A percentile compares a stretch with the other conserved stretches of the same genome.
phyloP scores from a whole-genome alignment of 1,140 invertebrate species.

The Venturia canescens region DNA sequence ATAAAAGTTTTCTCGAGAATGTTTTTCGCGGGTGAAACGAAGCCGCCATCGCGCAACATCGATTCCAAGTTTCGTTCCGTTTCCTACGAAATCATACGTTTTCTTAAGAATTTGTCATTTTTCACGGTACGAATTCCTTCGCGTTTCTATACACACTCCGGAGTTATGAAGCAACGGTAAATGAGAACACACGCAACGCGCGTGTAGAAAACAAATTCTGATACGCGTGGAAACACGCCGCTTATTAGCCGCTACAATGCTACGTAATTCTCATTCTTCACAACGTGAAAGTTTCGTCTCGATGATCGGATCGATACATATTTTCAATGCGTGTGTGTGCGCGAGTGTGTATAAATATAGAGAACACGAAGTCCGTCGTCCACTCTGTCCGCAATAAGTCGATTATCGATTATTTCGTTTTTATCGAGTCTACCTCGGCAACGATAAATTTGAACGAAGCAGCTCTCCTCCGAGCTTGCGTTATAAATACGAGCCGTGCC shows the following conservation, averaged over 20 bases:
- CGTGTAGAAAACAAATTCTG: neutral
- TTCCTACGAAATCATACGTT: too few species aligned
- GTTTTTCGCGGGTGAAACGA: too few species aligned
- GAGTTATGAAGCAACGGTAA: neutral
- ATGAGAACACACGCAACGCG: neutral
- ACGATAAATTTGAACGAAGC: slow-evolving; percentile 19
- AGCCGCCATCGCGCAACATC: too few species aligned
- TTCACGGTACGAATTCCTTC: too few species aligned
- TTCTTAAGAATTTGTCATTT: too few species aligned
- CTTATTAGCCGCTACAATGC: slow-evolving; percentile 32
- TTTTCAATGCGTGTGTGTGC: neutral
- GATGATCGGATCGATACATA: neutral
- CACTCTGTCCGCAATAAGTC: slow-evolving; percentile 5
- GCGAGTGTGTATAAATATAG: neutral
- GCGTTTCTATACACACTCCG: neutral
- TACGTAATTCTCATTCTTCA: slow-evolving; percentile 35
- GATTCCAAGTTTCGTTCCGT: too few species aligned
- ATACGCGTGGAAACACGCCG: neutral
- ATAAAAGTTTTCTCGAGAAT: too few species aligned
- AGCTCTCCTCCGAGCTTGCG: neutral
- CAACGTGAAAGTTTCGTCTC: slow-evolving; percentile 27
- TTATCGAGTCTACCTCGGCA: slow-evolving; percentile 3
- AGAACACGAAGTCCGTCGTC: neutral
- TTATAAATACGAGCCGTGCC: neutral
- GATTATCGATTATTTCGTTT: slow-evolving; percentile 36